phyloP scores from a whole-genome alignment of 1,140 invertebrate genomes.

The Drosophila seguyi region DNA sequence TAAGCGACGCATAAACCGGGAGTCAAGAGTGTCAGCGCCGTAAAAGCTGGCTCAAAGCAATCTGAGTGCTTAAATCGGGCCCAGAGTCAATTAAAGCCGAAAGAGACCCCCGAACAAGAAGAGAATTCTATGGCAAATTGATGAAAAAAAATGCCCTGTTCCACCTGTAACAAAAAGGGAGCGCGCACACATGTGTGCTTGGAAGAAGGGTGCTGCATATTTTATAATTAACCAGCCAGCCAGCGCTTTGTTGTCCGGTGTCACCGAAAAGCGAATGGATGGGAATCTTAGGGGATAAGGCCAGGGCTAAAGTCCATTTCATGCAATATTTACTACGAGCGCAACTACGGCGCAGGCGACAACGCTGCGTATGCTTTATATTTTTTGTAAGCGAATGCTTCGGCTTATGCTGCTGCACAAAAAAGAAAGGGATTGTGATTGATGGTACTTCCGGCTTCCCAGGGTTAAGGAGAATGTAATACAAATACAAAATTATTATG shows the following conservation, averaged over 20 bases:
- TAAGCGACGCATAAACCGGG: constrained; percentile 55
- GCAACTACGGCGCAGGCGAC: neutral
- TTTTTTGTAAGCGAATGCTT: constrained; percentile 12
- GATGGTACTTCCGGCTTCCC: constrained; percentile 26
- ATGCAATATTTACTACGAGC: constrained; percentile 23
- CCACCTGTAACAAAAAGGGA: constrained; percentile 44
- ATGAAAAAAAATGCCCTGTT: constrained; percentile 51
- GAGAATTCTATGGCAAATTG: constrained; percentile 55
- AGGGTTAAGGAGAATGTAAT: constrained; percentile 17
- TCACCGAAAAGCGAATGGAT: constrained; percentile 28
- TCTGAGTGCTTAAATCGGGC: constrained; percentile 18
- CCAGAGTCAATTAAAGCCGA: constrained; percentile 44
- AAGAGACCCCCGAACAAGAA: constrained; percentile 8
- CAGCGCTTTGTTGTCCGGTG: constrained; percentile 40
- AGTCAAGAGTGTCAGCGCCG: constrained; percentile 24
- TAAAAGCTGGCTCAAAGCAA: constrained; percentile 12
- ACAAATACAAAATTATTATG: constrained; percentile 12
- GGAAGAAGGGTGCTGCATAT: constrained; percentile 31
- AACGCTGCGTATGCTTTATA: constrained; percentile 36
- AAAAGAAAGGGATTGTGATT: constrained; percentile 26
- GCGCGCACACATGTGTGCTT: neutral
- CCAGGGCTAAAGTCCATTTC: constrained; percentile 8
- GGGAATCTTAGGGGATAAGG: constrained; percentile 15
- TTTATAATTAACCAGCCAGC: constrained; percentile 69
- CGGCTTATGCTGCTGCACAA: constrained; percentile 1